phyloP scores from a whole-genome alignment of 2,797 vertebrate genomes.

The Neopelma chrysocephalum region DNA sequence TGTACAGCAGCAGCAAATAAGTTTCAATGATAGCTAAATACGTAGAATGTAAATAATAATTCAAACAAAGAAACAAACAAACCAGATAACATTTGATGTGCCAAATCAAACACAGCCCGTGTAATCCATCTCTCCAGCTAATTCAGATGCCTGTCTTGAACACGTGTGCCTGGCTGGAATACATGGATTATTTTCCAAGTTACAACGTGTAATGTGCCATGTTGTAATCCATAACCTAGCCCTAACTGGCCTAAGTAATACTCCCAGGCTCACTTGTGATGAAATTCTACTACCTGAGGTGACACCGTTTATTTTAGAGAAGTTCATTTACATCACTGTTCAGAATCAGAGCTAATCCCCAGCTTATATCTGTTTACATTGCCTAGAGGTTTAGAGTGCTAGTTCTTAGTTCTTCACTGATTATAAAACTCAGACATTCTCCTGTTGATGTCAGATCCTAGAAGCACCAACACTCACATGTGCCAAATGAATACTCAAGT shows the following conservation, averaged over 20 bases:
- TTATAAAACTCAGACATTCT: neutral
- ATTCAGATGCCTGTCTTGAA: neutral
- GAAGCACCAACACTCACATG: neutral
- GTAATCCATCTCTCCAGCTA: neutral
- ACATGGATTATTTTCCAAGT: neutral
- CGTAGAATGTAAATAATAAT: neutral
- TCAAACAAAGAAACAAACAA: too few relatives aligned
- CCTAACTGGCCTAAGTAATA: neutral
- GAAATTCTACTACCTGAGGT: neutral
- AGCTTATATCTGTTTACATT: neutral
- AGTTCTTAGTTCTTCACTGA: neutral
- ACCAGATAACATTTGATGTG: neutral
- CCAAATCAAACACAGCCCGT: neutral
- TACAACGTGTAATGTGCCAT: accelerated
- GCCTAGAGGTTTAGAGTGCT: neutral
- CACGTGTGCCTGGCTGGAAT: neutral
- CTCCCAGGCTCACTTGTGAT: neutral
- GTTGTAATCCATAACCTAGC: neutral
- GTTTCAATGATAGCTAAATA: neutral
- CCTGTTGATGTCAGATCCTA: neutral
- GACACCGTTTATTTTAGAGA: neutral
- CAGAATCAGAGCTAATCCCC: neutral
- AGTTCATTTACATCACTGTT: neutral
- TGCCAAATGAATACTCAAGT: neutral
- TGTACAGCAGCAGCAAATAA: neutral